These are phyloP conservation scores for Plecturocebus donacophilus DNA, from an alignment of 2,113 vertebrate species.

Conservation along the genomic window DNA sequence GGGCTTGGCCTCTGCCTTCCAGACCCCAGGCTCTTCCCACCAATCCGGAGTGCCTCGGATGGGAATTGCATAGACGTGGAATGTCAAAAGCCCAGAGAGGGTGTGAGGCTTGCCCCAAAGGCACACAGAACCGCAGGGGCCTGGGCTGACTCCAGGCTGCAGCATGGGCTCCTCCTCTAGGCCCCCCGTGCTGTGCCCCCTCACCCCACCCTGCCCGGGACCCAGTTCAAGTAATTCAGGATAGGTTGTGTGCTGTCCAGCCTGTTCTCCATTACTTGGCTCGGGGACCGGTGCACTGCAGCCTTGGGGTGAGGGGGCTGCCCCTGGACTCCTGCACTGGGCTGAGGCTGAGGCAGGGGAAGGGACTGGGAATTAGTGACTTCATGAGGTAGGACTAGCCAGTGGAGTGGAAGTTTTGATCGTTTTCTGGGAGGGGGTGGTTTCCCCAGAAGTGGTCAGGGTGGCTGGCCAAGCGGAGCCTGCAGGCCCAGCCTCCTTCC, in stretches of 20 bases:
- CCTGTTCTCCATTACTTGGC: constrained; percentile 98
- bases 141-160: neutral
- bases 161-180: neutral
- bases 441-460: neutral
- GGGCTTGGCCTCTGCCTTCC: neutral
- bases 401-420: neutral
- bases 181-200: neutral
- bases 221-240: constrained; percentile 99
- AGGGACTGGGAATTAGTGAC: neutral
- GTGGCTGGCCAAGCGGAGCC: neutral
- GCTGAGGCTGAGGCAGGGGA: neutral
- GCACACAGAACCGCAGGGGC: neutral
- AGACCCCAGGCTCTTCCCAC: neutral
- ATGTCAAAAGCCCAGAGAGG: neutral
- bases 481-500: neutral
- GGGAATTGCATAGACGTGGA: neutral
- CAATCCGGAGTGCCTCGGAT: neutral
- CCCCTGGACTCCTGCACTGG: neutral
- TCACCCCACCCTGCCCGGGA: constrained; percentile 80
- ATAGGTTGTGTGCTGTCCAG: constrained; percentile 95
- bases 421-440: neutral
- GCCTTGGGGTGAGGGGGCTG: constrained; percentile 33
- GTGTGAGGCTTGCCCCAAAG: neutral
- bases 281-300: constrained; percentile 86
- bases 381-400: neutral